These are phyloP conservation scores for Chironomus tentans DNA, from an alignment of 2,888 invertebrate genomes.

Conservation along the genomic window DNA sequence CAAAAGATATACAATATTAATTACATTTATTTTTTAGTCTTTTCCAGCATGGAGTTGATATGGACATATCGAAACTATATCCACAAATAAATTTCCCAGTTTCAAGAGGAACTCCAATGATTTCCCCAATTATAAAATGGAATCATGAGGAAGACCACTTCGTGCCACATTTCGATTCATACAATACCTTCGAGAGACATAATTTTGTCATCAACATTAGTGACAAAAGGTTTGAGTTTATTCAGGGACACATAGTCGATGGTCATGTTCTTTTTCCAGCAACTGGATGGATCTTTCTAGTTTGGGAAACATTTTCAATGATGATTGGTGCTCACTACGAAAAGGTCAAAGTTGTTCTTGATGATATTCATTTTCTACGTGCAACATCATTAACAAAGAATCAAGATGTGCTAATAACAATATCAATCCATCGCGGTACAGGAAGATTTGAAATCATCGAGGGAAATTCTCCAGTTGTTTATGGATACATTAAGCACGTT, in stretches of 20 bases:
- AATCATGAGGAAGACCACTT: slow-evolving; percentile 63
- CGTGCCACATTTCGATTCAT: slow-evolving; percentile 30
- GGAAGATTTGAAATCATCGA: slow-evolving; percentile 58
- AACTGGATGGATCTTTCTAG: slow-evolving; percentile 68
- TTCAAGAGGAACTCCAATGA: slow-evolving; percentile 68
- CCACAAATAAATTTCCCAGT: slow-evolving; percentile 65
- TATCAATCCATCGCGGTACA: slow-evolving; percentile 52
- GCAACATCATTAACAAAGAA: slow-evolving; percentile 71
- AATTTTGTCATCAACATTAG: slow-evolving; percentile 47
- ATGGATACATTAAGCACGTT: slow-evolving; percentile 55
- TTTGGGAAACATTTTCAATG: slow-evolving; percentile 65
- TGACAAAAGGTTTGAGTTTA: slow-evolving; percentile 59
- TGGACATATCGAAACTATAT: slow-evolving; percentile 61
- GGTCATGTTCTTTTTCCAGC: slow-evolving; percentile 75
- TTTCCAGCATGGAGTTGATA: slow-evolving; percentile 63
- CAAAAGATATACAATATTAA: no score
- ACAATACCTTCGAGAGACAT: slow-evolving; percentile 49
- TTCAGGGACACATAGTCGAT: slow-evolving; percentile 76
- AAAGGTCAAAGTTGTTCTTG: slow-evolving; percentile 71
- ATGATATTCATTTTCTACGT: slow-evolving; percentile 71
- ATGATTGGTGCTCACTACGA: slow-evolving; percentile 55
- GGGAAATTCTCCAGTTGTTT: slow-evolving; percentile 58
- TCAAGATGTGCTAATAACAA: slow-evolving; percentile 45
- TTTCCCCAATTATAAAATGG: slow-evolving; percentile 70
- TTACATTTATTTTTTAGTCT: slow-evolving; percentile 45